A percentile compares a stretch with the other conserved stretches of the same genome.
phyloP scores from a whole-genome alignment of 1,140 invertebrate genomes.

The Paraescarpia echinospica region DNA sequence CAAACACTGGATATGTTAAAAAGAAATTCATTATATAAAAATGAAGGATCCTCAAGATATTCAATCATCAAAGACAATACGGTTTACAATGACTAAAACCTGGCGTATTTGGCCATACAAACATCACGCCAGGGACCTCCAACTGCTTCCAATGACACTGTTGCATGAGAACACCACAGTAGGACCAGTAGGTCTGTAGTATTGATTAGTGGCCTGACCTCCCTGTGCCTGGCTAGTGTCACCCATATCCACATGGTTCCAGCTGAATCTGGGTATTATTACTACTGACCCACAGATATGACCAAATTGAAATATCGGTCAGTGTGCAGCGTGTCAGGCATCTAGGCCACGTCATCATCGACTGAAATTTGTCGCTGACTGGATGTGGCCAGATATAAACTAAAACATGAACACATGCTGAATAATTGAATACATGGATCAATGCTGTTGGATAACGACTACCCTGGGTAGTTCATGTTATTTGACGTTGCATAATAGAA shows the following conservation, averaged over 20 bases:
- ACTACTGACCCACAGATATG: not conserved
- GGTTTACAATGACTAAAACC: no score
- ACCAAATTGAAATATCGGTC: not conserved
- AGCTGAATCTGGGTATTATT: not conserved
- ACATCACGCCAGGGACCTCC: not conserved
- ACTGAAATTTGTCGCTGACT: not conserved
- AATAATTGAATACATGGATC: not conserved
- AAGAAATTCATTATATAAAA: no score
- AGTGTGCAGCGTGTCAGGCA: not conserved
- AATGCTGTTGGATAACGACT: not conserved
- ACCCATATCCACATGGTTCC: not conserved
- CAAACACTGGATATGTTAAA: no score
- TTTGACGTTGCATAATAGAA: not conserved
- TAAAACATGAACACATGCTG: not conserved
- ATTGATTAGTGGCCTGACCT: not conserved
- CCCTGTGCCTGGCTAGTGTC: not conserved
- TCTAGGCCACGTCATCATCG: not conserved
- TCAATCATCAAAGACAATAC: no score
- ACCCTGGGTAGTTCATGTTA: not conserved
- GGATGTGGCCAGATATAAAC: not conserved
- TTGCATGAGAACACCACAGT: not conserved
- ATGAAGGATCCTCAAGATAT: no score
- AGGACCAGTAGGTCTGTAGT: not conserved
- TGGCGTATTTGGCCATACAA: no score
- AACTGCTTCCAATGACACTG: not conserved